Evolutionary conservation across 2,888 invertebrate genomes (phyloP).

Genomic region (Pycnomerus fuliginosus): DNA sequence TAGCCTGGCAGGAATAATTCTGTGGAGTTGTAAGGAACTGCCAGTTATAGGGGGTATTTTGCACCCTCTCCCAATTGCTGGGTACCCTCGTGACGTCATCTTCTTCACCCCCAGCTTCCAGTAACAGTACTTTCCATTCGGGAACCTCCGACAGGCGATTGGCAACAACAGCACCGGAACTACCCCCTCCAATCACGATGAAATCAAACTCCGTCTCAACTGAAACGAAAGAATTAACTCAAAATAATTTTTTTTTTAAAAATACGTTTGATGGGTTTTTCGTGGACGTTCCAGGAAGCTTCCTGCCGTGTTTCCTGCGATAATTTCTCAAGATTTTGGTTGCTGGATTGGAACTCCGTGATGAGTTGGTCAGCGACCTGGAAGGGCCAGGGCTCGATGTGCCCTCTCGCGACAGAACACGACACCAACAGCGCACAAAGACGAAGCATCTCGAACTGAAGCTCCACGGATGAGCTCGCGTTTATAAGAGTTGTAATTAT

Average conservation of each 20-base stretch:
- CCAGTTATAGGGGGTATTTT: constrained; percentile 59
- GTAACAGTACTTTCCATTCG: constrained; percentile 52
- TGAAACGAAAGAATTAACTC: constrained; percentile 8
- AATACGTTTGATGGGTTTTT: not conserved
- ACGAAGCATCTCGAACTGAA: constrained; percentile 8
- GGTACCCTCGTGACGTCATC: constrained; percentile 55
- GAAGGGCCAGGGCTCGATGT: constrained; percentile 31
- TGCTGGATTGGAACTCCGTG: constrained; percentile 39
- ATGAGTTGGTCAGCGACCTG: constrained; percentile 43
- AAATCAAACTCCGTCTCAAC: constrained; percentile 42
- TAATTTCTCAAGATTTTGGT: constrained; percentile 35
- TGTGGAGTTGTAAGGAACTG: constrained; percentile 59
- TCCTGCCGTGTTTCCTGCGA: constrained; percentile 7
- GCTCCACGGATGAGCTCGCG: not conserved
- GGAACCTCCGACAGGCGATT: constrained; percentile 53
- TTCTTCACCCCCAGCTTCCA: constrained; percentile 58
- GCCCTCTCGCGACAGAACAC: too few relatives aligned
- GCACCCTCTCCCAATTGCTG: constrained; percentile 46
- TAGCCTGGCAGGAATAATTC: constrained; percentile 55
- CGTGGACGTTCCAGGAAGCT: not conserved
- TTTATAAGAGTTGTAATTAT: constrained; percentile 11
- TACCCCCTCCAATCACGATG: constrained; percentile 53
- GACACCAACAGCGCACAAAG: constrained; percentile 2
- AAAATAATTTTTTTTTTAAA: constrained; percentile 1
- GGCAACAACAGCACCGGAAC: constrained; percentile 55